Evolutionary conservation across 1,140 invertebrate genomes (phyloP), one percentile per base, ranked within the genome.

Genomic region (Octopus bimaculoides): DNA sequence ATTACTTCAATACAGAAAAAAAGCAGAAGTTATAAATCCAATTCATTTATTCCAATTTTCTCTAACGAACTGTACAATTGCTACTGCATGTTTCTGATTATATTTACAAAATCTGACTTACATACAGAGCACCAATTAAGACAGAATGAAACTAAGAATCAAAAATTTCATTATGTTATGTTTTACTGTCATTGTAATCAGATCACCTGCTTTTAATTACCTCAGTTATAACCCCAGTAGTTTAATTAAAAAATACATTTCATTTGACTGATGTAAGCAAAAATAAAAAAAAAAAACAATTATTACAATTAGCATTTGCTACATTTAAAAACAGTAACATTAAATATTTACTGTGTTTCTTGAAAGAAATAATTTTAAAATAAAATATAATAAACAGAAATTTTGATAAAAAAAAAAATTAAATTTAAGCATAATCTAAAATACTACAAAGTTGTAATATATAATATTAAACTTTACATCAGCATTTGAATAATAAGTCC

Each of bases 1-100:
- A 71, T 12, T 75, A 78, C 54, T 54, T 79, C 61, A 81, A 71
- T n/a, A 75, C 74, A 66, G 61, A 75, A 56, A 75, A 71, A 26
- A 77, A 78, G 52, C 9, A 77, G 74, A 79, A 52, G 75, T 53
- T 41, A 66, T 20, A 79, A 75, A 53, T 75, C 74, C 74, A 75
- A 75, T 75, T 75, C 20, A 75, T 75, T 75, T 75, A 75, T 75
- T 75, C 41, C 17, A 71, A 71, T 20, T 41, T 75, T 75, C 74
- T 5, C 74, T 75, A 75, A 41, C 41, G 20, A 75, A 75, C 9
- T 75, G 74, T 75, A 75, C 74, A 75, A 53, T 52, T 53, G 52
- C 41, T 41, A 52, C 74, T 75, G 74, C n/a, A 74, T 74, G 41
- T 53, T 10, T 53, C 26, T 75, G 74, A 53, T 52, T 52, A n/a